phyloP scores from a whole-genome alignment of 2,888 invertebrate species.

The Dichetophora obliterata region DNA sequence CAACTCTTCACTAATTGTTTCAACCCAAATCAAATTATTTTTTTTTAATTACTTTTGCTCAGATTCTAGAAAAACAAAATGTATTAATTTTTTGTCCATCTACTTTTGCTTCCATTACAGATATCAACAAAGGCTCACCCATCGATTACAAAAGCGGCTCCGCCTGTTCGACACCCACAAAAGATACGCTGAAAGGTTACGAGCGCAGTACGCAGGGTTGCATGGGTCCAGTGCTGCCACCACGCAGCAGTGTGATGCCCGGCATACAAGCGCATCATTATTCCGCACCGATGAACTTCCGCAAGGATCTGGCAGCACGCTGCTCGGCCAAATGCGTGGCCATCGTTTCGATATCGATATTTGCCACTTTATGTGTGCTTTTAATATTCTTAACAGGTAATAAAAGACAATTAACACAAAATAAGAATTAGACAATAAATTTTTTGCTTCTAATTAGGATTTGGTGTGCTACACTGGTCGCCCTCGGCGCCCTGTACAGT shows the following conservation, averaged over 20 bases:
- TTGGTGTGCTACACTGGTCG: conserved; percentile 87
- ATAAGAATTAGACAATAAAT: not conserved
- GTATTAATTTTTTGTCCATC: not conserved
- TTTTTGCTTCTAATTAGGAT: conserved; percentile 72
- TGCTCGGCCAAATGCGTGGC: conserved; percentile 96
- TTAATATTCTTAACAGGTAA: conserved; percentile 90
- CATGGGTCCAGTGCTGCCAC: conserved; percentile 81
- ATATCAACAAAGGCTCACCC: conserved; percentile 79
- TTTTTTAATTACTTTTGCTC: no score
- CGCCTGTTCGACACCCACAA: conserved; percentile 89
- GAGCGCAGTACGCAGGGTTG: conserved; percentile 75
- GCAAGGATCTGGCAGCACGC: conserved; percentile 85
- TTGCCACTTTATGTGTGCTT: conserved; percentile 85
- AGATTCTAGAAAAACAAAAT: not conserved
- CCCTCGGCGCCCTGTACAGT: conserved; percentile 87
- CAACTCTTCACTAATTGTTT: not conserved
- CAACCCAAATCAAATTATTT: not conserved
- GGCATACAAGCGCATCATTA: conserved; percentile 79
- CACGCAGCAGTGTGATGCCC: conserved; percentile 72
- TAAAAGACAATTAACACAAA: conserved; percentile 41
- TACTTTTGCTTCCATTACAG: conserved; percentile 59
- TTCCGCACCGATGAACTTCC: conserved; percentile 86
- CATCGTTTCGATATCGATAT: conserved; percentile 87
- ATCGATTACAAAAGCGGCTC: conserved; percentile 89
- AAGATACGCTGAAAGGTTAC: conserved; percentile 75